Percentiles rank a stretch among this genome's conserved stretches.
These are phyloP conservation scores for Lagopus muta DNA, from an alignment of 2,113 vertebrate species.

Conservation along the genomic window DNA sequence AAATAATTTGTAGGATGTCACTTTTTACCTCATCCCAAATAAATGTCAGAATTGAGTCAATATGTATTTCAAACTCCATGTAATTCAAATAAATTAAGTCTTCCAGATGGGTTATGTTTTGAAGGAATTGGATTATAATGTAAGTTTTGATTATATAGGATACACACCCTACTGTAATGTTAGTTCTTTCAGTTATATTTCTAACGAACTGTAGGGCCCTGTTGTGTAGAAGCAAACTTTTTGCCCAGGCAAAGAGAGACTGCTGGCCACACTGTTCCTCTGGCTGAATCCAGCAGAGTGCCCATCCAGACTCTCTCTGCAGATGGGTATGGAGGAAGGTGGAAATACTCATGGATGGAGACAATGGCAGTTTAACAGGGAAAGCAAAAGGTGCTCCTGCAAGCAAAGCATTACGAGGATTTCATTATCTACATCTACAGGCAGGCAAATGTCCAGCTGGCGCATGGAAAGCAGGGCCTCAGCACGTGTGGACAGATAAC, in stretches of 20 bases:
- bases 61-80: not conserved
- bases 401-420: not conserved
- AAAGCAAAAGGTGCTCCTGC: not conserved
- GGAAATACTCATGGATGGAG: not conserved
- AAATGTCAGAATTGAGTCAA: not conserved
- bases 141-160: not conserved
- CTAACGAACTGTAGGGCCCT: not conserved
- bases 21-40: not conserved
- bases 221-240: not conserved
- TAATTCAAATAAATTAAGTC: conserved; percentile 18
- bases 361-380: not conserved
- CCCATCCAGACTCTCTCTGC: not conserved
- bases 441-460: not conserved
- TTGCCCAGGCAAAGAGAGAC: not conserved
- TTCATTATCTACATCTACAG: not conserved
- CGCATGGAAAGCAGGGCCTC: not conserved
- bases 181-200: not conserved
- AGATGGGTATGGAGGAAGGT: not conserved
- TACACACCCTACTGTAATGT: not conserved
- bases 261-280: not conserved
- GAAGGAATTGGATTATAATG: not conserved
- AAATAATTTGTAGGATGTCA: not conserved
- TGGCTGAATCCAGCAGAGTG: not conserved
- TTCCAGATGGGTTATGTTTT: conserved; percentile 3
- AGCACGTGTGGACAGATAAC: not conserved